These are phyloP conservation scores for Neosilurus mollespiculum DNA, from an alignment of 2,797 vertebrate species.

Conservation along the genomic window DNA sequence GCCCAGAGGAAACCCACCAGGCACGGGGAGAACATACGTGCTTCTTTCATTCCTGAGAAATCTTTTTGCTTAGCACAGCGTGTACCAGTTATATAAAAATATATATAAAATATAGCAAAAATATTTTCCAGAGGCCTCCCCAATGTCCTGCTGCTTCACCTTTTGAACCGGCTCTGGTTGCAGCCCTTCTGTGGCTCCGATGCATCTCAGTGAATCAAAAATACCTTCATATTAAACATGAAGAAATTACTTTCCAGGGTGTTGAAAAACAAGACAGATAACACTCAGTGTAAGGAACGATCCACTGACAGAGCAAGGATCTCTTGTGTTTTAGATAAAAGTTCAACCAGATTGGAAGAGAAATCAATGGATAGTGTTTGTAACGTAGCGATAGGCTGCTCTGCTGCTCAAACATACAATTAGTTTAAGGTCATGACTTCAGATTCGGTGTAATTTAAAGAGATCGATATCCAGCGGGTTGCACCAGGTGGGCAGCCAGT, in stretches of 20 bases:
- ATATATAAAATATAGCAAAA: no score
- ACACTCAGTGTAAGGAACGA: neutral
- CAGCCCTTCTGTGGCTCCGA: neutral
- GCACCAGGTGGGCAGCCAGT: conserved; percentile 44
- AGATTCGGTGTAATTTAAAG: conserved; percentile 60
- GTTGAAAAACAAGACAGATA: neutral
- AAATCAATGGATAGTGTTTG: neutral
- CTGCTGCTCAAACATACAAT: conserved; percentile 44
- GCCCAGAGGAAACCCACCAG: no score
- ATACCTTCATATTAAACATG: neutral
- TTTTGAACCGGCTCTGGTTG: neutral
- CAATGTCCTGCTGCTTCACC: neutral
- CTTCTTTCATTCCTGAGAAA: neutral
- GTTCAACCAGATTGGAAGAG: neutral
- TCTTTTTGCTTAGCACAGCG: neutral
- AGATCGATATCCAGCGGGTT: conserved; percentile 66
- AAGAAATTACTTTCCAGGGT: neutral
- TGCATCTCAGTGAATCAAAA: neutral
- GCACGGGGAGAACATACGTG: no score
- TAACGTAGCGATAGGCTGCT: conserved; percentile 22
- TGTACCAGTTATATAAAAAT: no score
- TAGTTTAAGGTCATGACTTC: conserved; percentile 59
- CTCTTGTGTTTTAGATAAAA: neutral
- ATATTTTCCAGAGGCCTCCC: neutral
- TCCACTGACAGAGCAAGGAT: neutral